phyloP scores from a whole-genome alignment of 2,113 vertebrate species.

The Nannospalax galili region DNA sequence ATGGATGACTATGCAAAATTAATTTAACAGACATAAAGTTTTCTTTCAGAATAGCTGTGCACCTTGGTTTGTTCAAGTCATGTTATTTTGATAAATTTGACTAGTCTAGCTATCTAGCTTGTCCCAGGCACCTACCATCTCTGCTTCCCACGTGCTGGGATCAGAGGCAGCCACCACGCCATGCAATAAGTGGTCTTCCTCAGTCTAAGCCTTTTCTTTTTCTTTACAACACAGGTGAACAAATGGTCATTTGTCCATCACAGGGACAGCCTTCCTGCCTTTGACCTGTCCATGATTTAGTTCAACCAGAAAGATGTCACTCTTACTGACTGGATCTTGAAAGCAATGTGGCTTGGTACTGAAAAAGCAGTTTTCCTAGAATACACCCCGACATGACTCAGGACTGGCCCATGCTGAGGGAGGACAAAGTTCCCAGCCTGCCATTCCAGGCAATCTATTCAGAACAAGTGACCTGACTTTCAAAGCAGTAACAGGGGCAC shows the following conservation, averaged over 20 bases:
- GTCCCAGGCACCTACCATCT: not conserved
- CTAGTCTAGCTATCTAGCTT: not conserved
- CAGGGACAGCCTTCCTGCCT: not conserved
- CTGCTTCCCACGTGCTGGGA: not conserved
- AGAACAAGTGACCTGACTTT: not conserved
- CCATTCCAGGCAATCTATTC: not conserved
- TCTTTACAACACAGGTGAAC: not conserved
- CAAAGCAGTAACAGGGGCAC: not conserved
- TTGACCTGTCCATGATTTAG: not conserved
- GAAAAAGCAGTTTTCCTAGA: not conserved
- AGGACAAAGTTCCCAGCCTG: accelerated
- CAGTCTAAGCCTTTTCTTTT: not conserved
- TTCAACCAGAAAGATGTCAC: not conserved
- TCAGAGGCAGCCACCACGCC: not conserved
- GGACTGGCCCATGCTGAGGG: not conserved
- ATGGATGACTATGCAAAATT: not conserved
- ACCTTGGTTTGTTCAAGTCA: not conserved
- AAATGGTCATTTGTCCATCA: not conserved
- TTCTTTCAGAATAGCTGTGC: not conserved
- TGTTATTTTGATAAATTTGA: not conserved
- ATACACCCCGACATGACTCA: not conserved
- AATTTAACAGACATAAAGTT: not conserved
- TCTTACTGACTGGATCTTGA: not conserved
- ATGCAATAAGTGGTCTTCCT: no score
- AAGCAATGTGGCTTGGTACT: not conserved